Base-by-base conservation (phyloP, 2,888 invertebrate genomes). In the Aporophyla lueneburgensis region DNA sequence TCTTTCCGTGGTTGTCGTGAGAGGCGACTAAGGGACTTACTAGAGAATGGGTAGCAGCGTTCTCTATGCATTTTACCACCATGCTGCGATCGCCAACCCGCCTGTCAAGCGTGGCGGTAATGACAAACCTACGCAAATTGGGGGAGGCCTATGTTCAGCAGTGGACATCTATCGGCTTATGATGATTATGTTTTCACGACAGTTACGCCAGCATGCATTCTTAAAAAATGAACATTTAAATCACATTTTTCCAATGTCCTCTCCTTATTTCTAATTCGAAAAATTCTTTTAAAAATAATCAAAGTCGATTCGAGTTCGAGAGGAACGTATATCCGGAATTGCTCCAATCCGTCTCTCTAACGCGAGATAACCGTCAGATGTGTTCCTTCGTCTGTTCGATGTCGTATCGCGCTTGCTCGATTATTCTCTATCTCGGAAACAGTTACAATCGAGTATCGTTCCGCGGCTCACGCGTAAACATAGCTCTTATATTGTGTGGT, bases 401-500 rank as follows among this genome's bases (percentile, higher is more conserved):
- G 91, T 96, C 95, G 90, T 89, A 91, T 95, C 94, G 91, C 96
- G 94, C 95, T 91, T 92, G 91, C 90, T 76, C 90, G 93, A 94
- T 93, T 93, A 94, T 94, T 95, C 92, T 91, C 83, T 89, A 91
- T 91, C 91, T 91, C 89, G 93, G 93, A 93, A 95, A 94, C 93
- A 92, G 96, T 95, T 95, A 95, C 95, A 95, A 93, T 95, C 91
- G 92, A 90, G 92, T 93, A 93, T 93, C 94, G 94, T 88, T 91
- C 87, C 89, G 86, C 85, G 83, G 85, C 81, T 85, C 87, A 85
- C 78, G 86, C 87, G 90, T 94, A 95, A 95, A 95, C 95, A 95
- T 87, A 88, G 89, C 88, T 89, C 89, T 90, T 91, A 90, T 92
- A 88, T 83, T 82, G 92, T 90, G 71, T 93, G 94, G 93, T 88